Conservation (phyloP, 1,140 invertebrate species). For the Drusus annulatus region DNA sequence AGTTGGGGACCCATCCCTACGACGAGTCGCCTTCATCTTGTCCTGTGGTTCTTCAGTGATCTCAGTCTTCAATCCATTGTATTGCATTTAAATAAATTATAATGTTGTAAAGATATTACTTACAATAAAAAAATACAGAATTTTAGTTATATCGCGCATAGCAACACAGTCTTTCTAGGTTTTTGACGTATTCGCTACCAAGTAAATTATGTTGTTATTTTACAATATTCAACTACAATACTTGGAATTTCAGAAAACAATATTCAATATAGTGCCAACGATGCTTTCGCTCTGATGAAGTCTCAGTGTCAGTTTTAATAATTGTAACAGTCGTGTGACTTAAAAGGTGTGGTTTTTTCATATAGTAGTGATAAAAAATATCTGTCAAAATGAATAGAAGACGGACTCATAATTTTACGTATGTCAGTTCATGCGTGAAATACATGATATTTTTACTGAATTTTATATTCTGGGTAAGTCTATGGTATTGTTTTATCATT, state of each 20-base stretch:
- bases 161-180: constrained; percentile 11
- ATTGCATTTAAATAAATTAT: too few relatives aligned
- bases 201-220: constrained; percentile 45
- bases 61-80: too few relatives aligned
- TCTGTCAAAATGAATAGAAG: constrained; percentile 71
- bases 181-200: constrained; percentile 33
- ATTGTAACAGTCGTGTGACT: neutral
- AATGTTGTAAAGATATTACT: too few relatives aligned
- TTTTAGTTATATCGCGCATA: constrained; percentile 4
- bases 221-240: constrained; percentile 16
- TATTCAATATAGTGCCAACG: neutral
- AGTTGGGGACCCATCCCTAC: too few relatives aligned
- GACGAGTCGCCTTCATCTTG: too few relatives aligned
- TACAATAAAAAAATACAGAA: too few relatives aligned
- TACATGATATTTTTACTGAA: constrained; percentile 95
- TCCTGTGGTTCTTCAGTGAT: too few relatives aligned
- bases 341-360: constrained; percentile 41
- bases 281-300: constrained; percentile 22
- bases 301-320: neutral
- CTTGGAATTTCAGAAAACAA: neutral
- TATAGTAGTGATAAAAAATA: constrained; percentile 42
- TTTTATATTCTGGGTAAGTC: constrained; percentile 92
- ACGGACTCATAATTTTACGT: constrained; percentile 74
- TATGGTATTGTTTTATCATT: constrained; percentile 23
- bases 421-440: constrained; percentile 93